These are phyloP conservation scores for Phania funesta DNA, from an alignment of 2,888 invertebrate species.

Conservation along the genomic window DNA sequence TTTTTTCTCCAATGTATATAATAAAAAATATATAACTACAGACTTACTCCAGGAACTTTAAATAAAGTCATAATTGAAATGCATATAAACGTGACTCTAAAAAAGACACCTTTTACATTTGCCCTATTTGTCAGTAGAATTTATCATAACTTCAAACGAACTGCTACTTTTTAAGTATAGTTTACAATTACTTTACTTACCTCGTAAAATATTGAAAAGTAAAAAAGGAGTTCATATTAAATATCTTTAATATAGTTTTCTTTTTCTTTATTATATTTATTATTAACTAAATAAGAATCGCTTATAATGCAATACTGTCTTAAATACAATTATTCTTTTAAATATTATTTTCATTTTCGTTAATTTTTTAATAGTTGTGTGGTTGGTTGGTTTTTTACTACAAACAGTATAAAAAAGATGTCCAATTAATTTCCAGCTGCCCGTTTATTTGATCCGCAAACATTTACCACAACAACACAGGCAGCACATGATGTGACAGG, in stretches of 20 bases:
- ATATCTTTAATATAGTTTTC: conserved; percentile 27
- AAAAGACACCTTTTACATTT: too few relatives aligned
- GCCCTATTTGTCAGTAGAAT: too few relatives aligned
- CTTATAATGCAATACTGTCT: conserved; percentile 47
- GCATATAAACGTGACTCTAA: too few relatives aligned
- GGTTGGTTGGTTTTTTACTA: background rate
- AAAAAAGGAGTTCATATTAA: background rate
- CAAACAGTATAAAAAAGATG: conserved; percentile 31
- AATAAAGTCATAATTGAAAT: too few relatives aligned
- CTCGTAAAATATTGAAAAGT: background rate
- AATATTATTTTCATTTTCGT: conserved; percentile 31
- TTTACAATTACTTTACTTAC: background rate
- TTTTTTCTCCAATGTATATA: too few relatives aligned
- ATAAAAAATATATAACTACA: too few relatives aligned
- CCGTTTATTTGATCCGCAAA: conserved; percentile 9
- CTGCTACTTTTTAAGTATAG: background rate
- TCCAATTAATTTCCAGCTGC: conserved; percentile 37
- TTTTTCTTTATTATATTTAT: conserved; percentile 39
- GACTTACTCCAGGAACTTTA: too few relatives aligned
- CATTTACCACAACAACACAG: conserved; percentile 20
- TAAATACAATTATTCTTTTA: conserved; percentile 19
- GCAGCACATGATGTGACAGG: background rate
- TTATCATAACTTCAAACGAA: too few relatives aligned
- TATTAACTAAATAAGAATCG: conserved; percentile 55
- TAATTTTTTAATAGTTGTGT: background rate